A percentile compares a stretch with the other conserved stretches of the same genome.
Evolutionary conservation across 2,113 vertebrate species (phyloP).

Genomic region (Tursiops truncatus): DNA sequence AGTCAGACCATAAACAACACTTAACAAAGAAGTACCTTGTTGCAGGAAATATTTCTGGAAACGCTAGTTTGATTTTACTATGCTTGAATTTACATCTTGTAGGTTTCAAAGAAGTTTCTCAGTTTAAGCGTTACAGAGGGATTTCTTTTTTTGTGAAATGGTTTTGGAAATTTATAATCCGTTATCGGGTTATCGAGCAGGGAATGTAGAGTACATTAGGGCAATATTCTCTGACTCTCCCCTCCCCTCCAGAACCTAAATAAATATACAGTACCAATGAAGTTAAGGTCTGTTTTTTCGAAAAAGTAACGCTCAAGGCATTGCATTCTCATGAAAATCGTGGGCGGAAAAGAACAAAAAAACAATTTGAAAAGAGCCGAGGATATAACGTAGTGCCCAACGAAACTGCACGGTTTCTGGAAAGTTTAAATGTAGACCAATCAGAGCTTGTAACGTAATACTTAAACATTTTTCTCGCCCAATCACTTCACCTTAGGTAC

Average conservation of each 20-base stretch:
- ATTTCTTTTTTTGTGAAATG: not conserved
- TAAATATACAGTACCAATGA: not conserved
- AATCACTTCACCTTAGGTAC: not conserved
- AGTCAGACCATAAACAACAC: not conserved
- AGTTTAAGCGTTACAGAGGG: not conserved
- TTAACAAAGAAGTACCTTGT: not conserved
- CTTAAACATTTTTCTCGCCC: not conserved
- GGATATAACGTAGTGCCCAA: not conserved
- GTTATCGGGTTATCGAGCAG: not conserved
- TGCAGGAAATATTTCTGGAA: not conserved
- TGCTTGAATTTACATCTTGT: not conserved
- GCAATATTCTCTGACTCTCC: not conserved
- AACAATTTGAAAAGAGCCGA: rapidly evolving
- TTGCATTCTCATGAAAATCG: not conserved
- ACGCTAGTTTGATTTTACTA: too few relatives aligned
- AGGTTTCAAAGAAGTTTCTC: not conserved
- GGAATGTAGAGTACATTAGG: not conserved
- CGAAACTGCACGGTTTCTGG: not conserved
- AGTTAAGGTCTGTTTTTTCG: not conserved
- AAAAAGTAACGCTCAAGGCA: not conserved
- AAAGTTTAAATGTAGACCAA: not conserved
- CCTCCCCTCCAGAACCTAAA: not conserved
- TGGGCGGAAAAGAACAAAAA: not conserved
- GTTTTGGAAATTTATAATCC: not conserved
- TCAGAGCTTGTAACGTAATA: not conserved